Percentiles rank a stretch among this genome's conserved stretches.
These are phyloP conservation scores for Hetaerina titia DNA, from an alignment of 2,888 invertebrate species.

Conservation along the genomic window DNA sequence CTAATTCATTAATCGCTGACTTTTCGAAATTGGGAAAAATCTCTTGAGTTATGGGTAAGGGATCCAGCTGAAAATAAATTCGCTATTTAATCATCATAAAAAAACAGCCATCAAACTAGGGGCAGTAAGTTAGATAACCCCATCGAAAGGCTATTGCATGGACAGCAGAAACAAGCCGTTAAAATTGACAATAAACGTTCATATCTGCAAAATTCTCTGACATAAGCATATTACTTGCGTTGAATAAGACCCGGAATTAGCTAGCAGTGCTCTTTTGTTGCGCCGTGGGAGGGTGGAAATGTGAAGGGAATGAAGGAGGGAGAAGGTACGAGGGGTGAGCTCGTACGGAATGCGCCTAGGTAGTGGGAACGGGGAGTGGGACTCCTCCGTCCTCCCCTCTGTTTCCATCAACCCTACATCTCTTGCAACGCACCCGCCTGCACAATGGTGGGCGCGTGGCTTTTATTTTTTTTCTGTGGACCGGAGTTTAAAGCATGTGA, in stretches of 20 bases:
- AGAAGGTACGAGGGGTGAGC: neutral
- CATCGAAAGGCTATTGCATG: too few relatives aligned
- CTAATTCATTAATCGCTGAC: too few relatives aligned
- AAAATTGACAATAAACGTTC: neutral
- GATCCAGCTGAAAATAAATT: too few relatives aligned
- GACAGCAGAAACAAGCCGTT: too few relatives aligned
- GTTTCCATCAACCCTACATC: neutral
- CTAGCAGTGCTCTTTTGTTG: too few relatives aligned
- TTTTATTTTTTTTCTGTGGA: neutral
- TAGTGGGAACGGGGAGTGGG: neutral
- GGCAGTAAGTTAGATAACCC: too few relatives aligned
- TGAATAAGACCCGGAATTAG: neutral
- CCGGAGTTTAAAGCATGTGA: slow-evolving; percentile 30
- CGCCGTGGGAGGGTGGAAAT: neutral
- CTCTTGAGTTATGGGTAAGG: too few relatives aligned
- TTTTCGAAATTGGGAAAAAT: too few relatives aligned
- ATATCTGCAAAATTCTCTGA: neutral
- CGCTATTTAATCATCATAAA: too few relatives aligned
- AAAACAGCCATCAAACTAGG: too few relatives aligned
- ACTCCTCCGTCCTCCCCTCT: neutral
- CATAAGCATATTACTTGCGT: neutral
- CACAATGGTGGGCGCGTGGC: neutral
- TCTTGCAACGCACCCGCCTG: slow-evolving; percentile 18
- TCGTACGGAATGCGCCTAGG: neutral
- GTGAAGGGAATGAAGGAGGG: neutral